A percentile compares a stretch with the other conserved stretches of the same genome.
Conservation (phyloP, 2,113 vertebrate genomes). For the Cynoglossus semilaevis region DNA sequence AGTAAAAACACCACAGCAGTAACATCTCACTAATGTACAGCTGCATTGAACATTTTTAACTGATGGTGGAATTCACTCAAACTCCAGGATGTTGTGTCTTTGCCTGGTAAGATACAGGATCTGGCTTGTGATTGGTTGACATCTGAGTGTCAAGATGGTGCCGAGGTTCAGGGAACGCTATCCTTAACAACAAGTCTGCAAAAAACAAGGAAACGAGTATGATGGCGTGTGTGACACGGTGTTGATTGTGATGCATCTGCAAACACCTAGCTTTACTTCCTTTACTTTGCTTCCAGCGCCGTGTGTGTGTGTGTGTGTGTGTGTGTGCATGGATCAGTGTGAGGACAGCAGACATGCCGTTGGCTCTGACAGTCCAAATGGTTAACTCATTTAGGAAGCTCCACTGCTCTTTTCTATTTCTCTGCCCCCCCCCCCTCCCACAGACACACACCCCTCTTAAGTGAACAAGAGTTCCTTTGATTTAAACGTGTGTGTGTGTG, state of each 20-base stretch:
- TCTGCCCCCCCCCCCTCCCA: neutral
- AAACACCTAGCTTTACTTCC: conserved; percentile 31
- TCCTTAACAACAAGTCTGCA: no score
- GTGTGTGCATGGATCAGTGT: conserved; percentile 12
- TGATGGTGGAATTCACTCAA: no score
- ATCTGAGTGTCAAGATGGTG: no score
- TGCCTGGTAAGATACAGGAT: no score
- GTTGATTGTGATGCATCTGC: conserved; percentile 32
- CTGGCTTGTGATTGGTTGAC: no score
- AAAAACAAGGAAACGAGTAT: no score
- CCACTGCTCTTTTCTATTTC: conserved; percentile 63
- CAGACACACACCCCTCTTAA: conserved; percentile 25
- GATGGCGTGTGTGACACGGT: neutral
- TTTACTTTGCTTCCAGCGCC: conserved; percentile 33
- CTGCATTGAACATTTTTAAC: no score
- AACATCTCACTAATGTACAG: no score
- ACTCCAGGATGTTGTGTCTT: no score
- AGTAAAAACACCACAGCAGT: no score
- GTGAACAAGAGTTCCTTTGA: conserved; percentile 70
- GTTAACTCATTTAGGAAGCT: conserved; percentile 84
- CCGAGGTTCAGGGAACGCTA: no score
- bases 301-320: conserved; percentile 14
- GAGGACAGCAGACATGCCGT: conserved; percentile 55
- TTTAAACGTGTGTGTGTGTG: conserved; percentile 36
- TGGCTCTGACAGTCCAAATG: conserved; percentile 76